phyloP scores from a whole-genome alignment of 2,888 invertebrate genomes.

The Archips crataeganus region DNA sequence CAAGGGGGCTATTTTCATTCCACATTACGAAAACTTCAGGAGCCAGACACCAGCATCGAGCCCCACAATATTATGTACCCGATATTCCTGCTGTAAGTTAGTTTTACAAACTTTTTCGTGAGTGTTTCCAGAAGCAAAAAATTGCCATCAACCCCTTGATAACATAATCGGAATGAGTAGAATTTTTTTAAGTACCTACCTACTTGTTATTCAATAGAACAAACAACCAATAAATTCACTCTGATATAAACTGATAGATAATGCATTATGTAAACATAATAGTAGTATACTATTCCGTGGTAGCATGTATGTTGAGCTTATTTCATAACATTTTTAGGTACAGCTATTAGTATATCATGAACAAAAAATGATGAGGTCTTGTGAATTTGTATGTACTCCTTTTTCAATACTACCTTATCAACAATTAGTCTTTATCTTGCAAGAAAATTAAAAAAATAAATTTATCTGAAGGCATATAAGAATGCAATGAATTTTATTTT shows the following conservation, averaged over 20 bases:
- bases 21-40: conserved; percentile 93
- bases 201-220: not conserved
- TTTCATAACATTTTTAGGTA: no score
- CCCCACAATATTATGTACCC: conserved; percentile 95
- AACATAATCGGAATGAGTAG: not conserved
- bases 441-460: no score
- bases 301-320: no score
- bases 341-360: no score
- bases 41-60: conserved; percentile 89
- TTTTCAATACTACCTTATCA: no score
- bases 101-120: not conserved
- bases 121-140: conserved; percentile 4
- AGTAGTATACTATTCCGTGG: no score
- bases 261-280: not conserved
- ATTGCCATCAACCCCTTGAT: not conserved
- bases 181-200: not conserved
- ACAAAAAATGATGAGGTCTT: no score
- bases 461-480: no score
- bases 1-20: conserved; percentile 95
- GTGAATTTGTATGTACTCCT: no score
- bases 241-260: not conserved
- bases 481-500: no score
- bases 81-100: conserved; percentile 92
- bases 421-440: no score
- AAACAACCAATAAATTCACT: not conserved